A percentile compares a stretch with the other conserved stretches of the same genome.
phyloP scores from a whole-genome alignment of 1,140 invertebrate species.

The Drosophila arawakana region DNA sequence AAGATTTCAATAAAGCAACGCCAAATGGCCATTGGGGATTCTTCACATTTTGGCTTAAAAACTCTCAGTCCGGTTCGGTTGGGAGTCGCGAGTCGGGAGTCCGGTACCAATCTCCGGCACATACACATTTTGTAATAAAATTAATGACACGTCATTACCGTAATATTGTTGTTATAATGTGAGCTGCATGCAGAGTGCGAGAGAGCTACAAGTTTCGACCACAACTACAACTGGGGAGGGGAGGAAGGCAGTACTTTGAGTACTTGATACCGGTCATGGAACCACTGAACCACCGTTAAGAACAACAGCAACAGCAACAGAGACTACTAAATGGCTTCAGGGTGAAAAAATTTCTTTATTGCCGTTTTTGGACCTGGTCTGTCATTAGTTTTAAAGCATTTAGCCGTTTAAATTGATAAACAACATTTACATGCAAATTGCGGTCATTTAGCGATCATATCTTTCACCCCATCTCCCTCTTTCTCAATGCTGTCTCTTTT shows the following conservation, averaged over 20 bases:
- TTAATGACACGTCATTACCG: constrained; percentile 84
- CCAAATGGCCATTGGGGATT: constrained; percentile 50
- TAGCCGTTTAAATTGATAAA: constrained; percentile 83
- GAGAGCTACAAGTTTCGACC: constrained; percentile 18
- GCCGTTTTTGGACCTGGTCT: constrained; percentile 68
- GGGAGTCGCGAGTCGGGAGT: no score
- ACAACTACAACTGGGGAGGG: background rate
- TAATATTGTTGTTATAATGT: constrained; percentile 84
- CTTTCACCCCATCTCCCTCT: constrained; percentile 37
- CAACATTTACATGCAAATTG: constrained; percentile 83
- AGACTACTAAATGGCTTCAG: constrained; percentile 48
- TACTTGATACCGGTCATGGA: constrained; percentile 19
- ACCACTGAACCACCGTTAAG: constrained; percentile 42
- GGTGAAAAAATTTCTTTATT: constrained; percentile 78
- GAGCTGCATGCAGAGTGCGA: constrained; percentile 50
- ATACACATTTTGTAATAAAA: constrained; percentile 83
- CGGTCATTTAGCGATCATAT: constrained; percentile 79
- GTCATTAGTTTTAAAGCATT: constrained; percentile 81
- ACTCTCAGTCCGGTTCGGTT: background rate
- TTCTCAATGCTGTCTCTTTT: constrained; percentile 21
- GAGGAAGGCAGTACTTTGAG: constrained; percentile 37
- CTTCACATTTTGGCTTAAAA: background rate
- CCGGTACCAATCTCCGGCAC: constrained; percentile 29
- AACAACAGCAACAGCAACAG: constrained; percentile 13
- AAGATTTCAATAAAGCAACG: constrained; percentile 75